These are phyloP conservation scores for Geotrupes spiniger DNA, from an alignment of 2,888 invertebrate species.

Conservation along the genomic window DNA sequence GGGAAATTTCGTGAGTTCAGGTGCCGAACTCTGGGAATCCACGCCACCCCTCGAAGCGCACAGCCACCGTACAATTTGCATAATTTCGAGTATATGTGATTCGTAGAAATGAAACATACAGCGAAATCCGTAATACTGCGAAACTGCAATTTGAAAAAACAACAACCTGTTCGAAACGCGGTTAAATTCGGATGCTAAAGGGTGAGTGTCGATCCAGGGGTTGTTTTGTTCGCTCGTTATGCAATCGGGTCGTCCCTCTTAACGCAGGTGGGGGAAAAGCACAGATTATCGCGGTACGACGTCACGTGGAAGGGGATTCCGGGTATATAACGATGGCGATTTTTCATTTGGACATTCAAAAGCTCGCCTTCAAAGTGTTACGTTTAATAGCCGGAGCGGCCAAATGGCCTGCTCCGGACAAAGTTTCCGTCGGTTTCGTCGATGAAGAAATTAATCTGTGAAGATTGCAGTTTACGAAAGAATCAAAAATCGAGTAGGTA, in stretches of 20 bases:
- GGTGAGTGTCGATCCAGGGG: not conserved
- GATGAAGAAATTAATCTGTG: too few species aligned
- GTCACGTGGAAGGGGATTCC: slow-evolving; percentile 3
- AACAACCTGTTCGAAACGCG: too few species aligned
- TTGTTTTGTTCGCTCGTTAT: not conserved
- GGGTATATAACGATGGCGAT: not conserved
- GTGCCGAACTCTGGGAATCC: slow-evolving; percentile 8
- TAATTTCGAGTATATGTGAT: not conserved
- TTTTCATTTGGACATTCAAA: not conserved
- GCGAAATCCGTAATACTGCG: too few species aligned
- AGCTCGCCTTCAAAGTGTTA: too few species aligned
- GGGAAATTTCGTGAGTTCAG: slow-evolving; percentile 20
- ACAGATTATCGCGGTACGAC: not conserved
- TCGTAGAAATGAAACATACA: not conserved
- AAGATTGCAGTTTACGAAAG: too few species aligned
- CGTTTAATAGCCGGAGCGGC: too few species aligned
- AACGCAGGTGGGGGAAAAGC: not conserved
- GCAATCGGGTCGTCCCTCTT: too few species aligned
- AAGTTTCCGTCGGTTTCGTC: too few species aligned
- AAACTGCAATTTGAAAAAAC: too few species aligned
- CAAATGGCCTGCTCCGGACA: too few species aligned
- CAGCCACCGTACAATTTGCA: not conserved
- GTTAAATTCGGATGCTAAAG: too few species aligned
- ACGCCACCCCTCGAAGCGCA: not conserved
- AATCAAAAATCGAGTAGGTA: too few species aligned